Base-by-base conservation (phyloP, 2,797 vertebrate species). In the Sebastes matsubarae region DNA sequence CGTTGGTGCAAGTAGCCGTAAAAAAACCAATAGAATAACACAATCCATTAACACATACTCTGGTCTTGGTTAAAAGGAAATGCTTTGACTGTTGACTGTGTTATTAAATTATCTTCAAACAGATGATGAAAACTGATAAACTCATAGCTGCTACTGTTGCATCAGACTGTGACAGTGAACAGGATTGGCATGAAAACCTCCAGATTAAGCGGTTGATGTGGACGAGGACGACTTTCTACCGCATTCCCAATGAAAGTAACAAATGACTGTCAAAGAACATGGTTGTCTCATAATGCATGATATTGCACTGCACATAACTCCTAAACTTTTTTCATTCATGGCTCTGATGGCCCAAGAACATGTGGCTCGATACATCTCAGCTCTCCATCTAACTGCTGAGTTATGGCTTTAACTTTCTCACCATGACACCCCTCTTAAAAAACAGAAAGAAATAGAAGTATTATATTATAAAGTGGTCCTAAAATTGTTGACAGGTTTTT, bases 341-440 rank as follows among this genome's bases (percentile, higher is more conserved):
- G 2, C 52, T 52, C 36, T 34, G 29, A 68, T 30, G 8, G 68
- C 4, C 54, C 18, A 68, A 20, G 80, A 72, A 29, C 25, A 58
- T 16, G 55, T 57, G 55, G 12, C 22, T 57, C 22, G 24, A 57
- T 57, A 24, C 54, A 59, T 72, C 34, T 52, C 27, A n/a, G 64
- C 77, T 75, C 64, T 87, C 70, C 63, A 10, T 55, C 59, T 30
- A 58, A 34, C 61, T 16, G 65, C 24, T 22, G 29, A 30, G 18
- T 32, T 30, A 60, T 61, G 59, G 5, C 58, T 76, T 73, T 83
- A 68, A 80, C 80, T 81, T 88, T 86, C 83, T 75, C 72, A 32
- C 59, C 9, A 18, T 58, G 65, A 76, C 55, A 63, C 25, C 13
- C 11, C 27, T 55, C 8, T 57, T 27, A 60, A 68, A 66, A 73